Conservation (phyloP, 2,888 invertebrate species). For the Abrostola tripartita region DNA sequence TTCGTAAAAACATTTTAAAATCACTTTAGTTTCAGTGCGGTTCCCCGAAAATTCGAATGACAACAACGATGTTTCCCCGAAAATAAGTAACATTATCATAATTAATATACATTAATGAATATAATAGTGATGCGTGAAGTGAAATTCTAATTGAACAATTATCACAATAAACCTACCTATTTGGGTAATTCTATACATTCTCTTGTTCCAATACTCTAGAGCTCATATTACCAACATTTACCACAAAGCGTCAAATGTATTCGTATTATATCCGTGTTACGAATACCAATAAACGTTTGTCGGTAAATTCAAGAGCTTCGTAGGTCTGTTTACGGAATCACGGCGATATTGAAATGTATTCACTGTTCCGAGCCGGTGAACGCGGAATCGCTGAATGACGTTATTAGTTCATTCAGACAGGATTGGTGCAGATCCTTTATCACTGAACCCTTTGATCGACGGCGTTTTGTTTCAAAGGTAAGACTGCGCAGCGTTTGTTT, state of each 20-base stretch:
- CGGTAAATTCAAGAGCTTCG: not conserved
- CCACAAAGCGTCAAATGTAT: not conserved
- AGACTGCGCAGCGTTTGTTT: not conserved
- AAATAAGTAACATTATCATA: too few relatives aligned
- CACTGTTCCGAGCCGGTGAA: conserved; percentile 32
- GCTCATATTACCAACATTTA: too few relatives aligned
- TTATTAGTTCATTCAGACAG: conserved; percentile 7
- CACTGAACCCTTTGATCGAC: conserved; percentile 1
- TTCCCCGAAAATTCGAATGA: too few relatives aligned
- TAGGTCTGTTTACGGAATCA: conserved; percentile 2
- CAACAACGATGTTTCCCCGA: too few relatives aligned
- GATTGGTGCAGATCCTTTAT: conserved; percentile 10
- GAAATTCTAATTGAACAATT: too few relatives aligned
- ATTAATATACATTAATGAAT: too few relatives aligned
- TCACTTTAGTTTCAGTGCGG: too few relatives aligned
- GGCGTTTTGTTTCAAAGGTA: conserved; percentile 3
- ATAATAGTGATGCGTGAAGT: too few relatives aligned
- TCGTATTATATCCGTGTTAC: not conserved
- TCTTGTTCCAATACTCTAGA: too few relatives aligned
- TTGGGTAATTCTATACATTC: too few relatives aligned
- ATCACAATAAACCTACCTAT: too few relatives aligned
- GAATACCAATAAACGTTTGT: not conserved
- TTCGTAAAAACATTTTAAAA: too few relatives aligned
- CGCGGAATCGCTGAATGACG: not conserved
- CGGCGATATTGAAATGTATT: conserved; percentile 32